Base-by-base conservation (phyloP, 2,888 invertebrate species). In the Drosophila kanekoi region DNA sequence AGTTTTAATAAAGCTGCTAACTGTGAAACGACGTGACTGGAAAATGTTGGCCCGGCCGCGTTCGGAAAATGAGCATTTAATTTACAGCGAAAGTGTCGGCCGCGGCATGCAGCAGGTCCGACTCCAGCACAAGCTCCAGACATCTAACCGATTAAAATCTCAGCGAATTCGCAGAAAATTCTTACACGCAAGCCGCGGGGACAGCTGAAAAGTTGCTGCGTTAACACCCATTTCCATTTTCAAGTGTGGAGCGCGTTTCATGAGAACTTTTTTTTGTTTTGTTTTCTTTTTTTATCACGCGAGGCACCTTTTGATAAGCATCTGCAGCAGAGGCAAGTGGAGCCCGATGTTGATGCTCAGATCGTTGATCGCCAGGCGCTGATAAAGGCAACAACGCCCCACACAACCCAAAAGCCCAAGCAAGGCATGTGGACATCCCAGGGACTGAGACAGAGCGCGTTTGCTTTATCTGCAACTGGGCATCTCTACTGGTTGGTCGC, bases 1-100 rank as follows among this genome's bases (percentile, higher is more conserved):
- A 87, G 84, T 80, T 85, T 84, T 85, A 85, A 85, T 85, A 87
- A 85, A 85, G 87, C 82, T 87, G 87, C 85, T 85, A 87, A 85
- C 85, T 85, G 85, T 87, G 85, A 87, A 85, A 73, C 72, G 80
- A 87, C 87, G 84, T 85, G 85, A 87, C 81, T 83, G 69, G 71
- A 72, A 79, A 74, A 75, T 69, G 65, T 28, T 40, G 49, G 60
- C 51, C 32, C 35, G 52, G 62, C 56, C 20, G 13, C 44, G 13
- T 44, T 47, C 65, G 72, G 76, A 85, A 78, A 82, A 83, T 81
- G 81, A 74, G 73, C 81, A 79, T 77, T 77, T 81, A 74, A 81
- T 74, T 81, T 74, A 66, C 72, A 77, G 81, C 79, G 85, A 85
- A 85, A 85, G 85, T 85, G 85, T 85, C 75, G 64, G 72, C 53